Evolutionary conservation across 1,140 invertebrate genomes (phyloP), one percentile per base, ranked within the genome.

Genomic region (Bombus waltoni): DNA sequence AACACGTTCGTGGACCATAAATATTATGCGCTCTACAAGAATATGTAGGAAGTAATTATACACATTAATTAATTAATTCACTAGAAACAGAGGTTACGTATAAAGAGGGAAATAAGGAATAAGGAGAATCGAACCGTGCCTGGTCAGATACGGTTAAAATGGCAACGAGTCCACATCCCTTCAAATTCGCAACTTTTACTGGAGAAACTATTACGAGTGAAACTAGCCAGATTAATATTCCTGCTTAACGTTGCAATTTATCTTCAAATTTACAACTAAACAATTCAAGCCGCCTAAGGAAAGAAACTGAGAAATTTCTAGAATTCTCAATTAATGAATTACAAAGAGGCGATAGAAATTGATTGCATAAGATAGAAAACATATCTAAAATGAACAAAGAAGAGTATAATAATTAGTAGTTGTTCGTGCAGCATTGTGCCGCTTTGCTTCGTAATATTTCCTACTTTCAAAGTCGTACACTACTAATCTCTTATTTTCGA

Each of bases 291-390:
- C 38, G 6, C 28, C n/a, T 28, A 3, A 28, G 40, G 70, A 72
- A 72, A 72, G n/a, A 5, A 35, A 35, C n/a, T 42, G 25, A 6
- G 6, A 42, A 72, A 44, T 42, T 71, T 42, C 38, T 28, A 72
- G 15, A 74, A 74, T 74, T 74, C 40, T 25, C n/a, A 53, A 47
- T 11, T 47, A 74, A 47, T 11, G n/a, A 5, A 32, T 9, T 22
- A 18, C 15, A 72, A 40, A 11, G 38, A n/a, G 35, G 18, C 73
- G 22, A 35, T 53, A 8, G n/a, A 40, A 53, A 74, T 25, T 25
- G 32, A 59, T 76, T 76, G 53, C 74, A 32, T 59, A 76, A 76
- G 2, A 5, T 38, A 76, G 74, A 59, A 76, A 76, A 76, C n/a
- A 25, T 22, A 44, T n/a, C 11, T 32, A 5, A n/a, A 42, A 47